Base-by-base conservation (phyloP, 2,888 invertebrate species). In the Latrodectus hesperus region DNA sequence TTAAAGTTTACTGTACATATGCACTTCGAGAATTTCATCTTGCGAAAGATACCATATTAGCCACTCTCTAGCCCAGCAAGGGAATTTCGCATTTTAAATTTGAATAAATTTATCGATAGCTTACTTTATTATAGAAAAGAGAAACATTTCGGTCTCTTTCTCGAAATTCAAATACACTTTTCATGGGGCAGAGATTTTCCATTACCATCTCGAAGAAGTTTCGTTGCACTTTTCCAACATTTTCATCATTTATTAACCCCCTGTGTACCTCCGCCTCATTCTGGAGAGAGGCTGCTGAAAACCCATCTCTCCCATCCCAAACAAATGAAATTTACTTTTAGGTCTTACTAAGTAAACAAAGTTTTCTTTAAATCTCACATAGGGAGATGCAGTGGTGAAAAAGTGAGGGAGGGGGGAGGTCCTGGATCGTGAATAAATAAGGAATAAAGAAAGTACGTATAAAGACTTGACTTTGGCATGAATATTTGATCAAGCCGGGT, bases 291-390 rank as follows among this genome's bases (percentile, higher is more conserved):
- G 52, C 38, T 55, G 52, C 52, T 38, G 67, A 71, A 60, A 72
- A 80, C 72, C 80, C 65, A 67, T 65, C 81, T 68, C 52, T 76
- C 60, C 53, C 60, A 65, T 53, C 17, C 53, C 82, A 84, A 84
- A 81, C 86, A 87, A 86, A 81, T 76, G 86, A 82, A 81, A 81
- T 87, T 87, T 87, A 87, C 71, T 73, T 73, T 53, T 26, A 22
- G 81, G 75, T 82, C 81, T 87, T 81, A 77, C 86, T 81, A 51
- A 52, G 72, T 87, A 87, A 87, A 87, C 81, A 87, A 87, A 87
- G 55, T 77, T 81, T 60, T 73, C 76, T 81, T 81, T 87, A 76
- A 81, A 81, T 77, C 81, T 68, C 55, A 60, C n/a, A 11, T 12
- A 60, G 60, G 14, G 64, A 64, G n/a, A 75, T n/a, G 72, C 71